A percentile compares a stretch with the other conserved stretches of the same genome.
phyloP scores from a whole-genome alignment of 2,797 vertebrate genomes.

The Mus spretus region DNA sequence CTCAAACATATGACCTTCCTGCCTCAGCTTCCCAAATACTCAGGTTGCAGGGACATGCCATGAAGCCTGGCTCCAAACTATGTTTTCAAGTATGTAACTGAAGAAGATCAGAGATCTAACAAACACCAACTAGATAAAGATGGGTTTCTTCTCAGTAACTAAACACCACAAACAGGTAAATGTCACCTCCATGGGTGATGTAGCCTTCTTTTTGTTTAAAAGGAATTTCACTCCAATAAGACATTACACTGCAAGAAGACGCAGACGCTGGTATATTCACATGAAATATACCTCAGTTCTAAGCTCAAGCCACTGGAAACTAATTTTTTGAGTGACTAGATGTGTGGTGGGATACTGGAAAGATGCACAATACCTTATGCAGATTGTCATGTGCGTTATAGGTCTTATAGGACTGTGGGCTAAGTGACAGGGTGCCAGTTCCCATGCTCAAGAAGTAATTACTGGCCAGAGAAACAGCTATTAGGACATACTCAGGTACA shows the following conservation, averaged over 20 bases:
- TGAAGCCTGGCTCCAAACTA: not conserved
- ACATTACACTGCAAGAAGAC: not conserved
- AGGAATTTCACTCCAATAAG: not conserved
- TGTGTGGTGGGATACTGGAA: not conserved
- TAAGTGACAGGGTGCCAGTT: not conserved
- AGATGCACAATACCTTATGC: not conserved
- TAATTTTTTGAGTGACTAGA: not conserved
- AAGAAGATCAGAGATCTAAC: not conserved
- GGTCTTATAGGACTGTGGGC: not conserved
- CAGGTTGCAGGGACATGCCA: not conserved
- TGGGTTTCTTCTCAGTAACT: not conserved
- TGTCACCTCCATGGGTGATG: not conserved
- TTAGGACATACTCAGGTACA: not conserved
- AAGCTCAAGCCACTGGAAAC: not conserved
- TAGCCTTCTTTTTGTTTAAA: constrained; percentile 31
- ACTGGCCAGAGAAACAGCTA: not conserved
- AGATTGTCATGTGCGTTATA: accelerated
- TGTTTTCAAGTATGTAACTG: constrained; percentile 39
- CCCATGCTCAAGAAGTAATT: not conserved
- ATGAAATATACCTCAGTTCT: not conserved
- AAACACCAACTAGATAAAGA: not conserved
- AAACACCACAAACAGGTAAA: not conserved
- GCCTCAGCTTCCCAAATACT: not conserved
- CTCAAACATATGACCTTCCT: not conserved
- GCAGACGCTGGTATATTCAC: not conserved